Percentiles rank a stretch among this genome's conserved stretches.
Evolutionary conservation across 2,113 vertebrate genomes (phyloP).

Genomic region (Cryptoleucopteryx plumbea): DNA sequence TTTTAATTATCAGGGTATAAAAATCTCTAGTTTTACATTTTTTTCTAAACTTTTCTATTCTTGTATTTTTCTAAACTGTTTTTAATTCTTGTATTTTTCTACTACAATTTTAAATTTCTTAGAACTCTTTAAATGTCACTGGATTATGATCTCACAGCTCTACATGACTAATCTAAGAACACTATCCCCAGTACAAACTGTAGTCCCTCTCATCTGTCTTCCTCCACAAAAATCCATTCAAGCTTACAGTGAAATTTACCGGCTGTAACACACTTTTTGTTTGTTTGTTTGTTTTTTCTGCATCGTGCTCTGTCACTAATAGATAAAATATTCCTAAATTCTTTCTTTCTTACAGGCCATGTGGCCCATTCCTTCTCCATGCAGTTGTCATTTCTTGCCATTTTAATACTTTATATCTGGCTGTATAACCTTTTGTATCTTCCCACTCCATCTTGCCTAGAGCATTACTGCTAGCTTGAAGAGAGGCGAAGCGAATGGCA

Average conservation of each 20-base stretch:
- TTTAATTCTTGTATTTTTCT: conserved; percentile 59
- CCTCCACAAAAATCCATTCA: not conserved
- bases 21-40: not conserved
- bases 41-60: not conserved
- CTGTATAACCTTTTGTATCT: not conserved
- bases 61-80: not conserved
- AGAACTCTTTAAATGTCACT: not conserved
- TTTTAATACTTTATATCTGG: not conserved
- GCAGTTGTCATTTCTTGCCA: not conserved
- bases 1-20: conserved; percentile 17
- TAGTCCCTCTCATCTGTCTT: not conserved
- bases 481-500: not conserved
- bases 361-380: not conserved
- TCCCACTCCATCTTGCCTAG: not conserved
- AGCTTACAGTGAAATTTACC: not conserved
- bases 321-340: not conserved
- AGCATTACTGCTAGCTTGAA: not conserved
- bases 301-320: not conserved
- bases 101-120: not conserved
- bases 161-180: not conserved
- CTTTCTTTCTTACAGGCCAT: not conserved
- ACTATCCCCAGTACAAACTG: not conserved
- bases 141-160: not conserved
- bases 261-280: not conserved
- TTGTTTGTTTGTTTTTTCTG: no score